Base-by-base conservation (phyloP, 2,113 vertebrate genomes). In the Myodes glareolus region DNA sequence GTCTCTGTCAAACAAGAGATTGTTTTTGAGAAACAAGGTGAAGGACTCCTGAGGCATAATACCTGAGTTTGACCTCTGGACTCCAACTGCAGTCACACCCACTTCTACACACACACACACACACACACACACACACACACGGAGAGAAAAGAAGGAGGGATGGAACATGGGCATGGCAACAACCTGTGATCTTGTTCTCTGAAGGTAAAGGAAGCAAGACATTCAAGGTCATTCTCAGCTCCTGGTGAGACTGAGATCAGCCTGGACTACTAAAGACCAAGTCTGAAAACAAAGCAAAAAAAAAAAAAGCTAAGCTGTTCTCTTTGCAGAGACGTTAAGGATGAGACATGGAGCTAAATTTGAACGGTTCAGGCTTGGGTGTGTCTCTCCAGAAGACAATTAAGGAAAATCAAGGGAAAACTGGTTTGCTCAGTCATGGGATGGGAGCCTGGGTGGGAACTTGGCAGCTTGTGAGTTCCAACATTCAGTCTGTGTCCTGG, bases 391-490 rank as follows among this genome's bases (percentile, higher is more conserved):
- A 92, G 29, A n/a, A 96, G 92, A 92, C 67, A 87, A 77, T 92
- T 90, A 93, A 92, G 42, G 45, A 91, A 94, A 84, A 81, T 96
- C 67, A 55, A 97, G 52, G 90, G 67, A 97, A 97, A 98, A 92
- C 31, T 95, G 78, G 65, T 82, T 95, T 97, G 89, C 87, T 95
- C 58, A 97, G 88, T 94, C 84, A 94, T 65, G 95, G 88, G 80
- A 94, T 95, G 68, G 81, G 90, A 96, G 85, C 50, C 68, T 88
- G 33, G 63, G 80, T 97, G 91, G 94, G 92, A 97, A 98, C 88
- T 94, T 98, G 97, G 95, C 96, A 97, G 95, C 90, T 75, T 92
- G 29, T 75, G 63, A 90, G 68, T 96, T 97, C 94, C 75, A 97
- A 72, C 5, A 23, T 78, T 94, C 82, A 94, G 90, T 94, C 36